Conservation (phyloP, 2,888 invertebrate genomes). For the Scaptodrosophila latifasciaeformis region DNA sequence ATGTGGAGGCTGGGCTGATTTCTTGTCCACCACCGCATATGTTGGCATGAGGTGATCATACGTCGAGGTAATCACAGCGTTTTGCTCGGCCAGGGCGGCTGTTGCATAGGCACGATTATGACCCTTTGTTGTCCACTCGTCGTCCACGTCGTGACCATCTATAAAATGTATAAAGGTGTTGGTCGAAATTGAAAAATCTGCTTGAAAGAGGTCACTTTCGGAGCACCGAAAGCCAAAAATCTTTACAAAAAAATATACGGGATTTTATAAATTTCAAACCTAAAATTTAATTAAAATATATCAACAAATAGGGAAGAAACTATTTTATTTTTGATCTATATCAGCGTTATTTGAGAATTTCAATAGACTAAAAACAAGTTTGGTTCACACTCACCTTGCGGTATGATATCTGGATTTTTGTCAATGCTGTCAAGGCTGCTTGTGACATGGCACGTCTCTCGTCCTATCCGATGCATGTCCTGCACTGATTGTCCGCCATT, state of each 20-base stretch:
- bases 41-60: slow-evolving; percentile 74
- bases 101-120: slow-evolving; percentile 74
- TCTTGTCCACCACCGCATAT: slow-evolving; percentile 73
- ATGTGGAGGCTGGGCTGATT: slow-evolving; percentile 64
- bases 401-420: slow-evolving; percentile 75
- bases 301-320: neutral
- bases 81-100: slow-evolving; percentile 75
- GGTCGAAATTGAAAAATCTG: neutral
- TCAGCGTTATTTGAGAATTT: no score
- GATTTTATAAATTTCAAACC: no score
- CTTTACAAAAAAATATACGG: no score
- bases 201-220: no score
- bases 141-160: slow-evolving; percentile 75
- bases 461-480: slow-evolving; percentile 71
- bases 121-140: slow-evolving; percentile 74
- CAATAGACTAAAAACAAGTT: no score
- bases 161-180: slow-evolving; percentile 7
- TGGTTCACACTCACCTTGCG: slow-evolving; percentile 73
- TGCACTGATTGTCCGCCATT: slow-evolving; percentile 74
- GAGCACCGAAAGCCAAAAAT: no score
- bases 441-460: slow-evolving; percentile 72
- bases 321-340: no score
- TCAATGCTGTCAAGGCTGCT: slow-evolving; percentile 75
- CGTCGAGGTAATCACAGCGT: slow-evolving; percentile 71
- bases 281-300: no score